A percentile compares a stretch with the other conserved stretches of the same genome.
Conservation (phyloP, 1,140 invertebrate species). For the Apis cerana region DNA sequence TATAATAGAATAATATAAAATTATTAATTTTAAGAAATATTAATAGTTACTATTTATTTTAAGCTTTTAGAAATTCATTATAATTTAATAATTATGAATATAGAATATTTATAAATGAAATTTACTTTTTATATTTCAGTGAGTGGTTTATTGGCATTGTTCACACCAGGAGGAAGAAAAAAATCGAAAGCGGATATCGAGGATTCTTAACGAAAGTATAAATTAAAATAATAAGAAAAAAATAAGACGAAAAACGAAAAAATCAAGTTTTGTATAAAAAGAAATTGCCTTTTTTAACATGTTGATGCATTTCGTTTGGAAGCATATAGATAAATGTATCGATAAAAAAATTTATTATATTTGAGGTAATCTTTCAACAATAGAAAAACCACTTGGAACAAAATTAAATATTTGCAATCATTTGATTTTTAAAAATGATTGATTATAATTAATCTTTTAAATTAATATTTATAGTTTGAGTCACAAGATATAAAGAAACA, state of each 20-base stretch:
- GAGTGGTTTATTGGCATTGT: conserved; percentile 57
- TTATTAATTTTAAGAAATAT: not conserved
- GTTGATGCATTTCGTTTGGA: conserved; percentile 26
- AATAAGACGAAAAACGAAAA: not conserved
- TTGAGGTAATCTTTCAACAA: conserved; percentile 5
- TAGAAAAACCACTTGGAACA: not conserved
- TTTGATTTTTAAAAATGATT: no score
- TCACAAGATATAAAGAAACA: no score
- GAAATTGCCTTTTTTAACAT: not conserved
- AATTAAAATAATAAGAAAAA: not conserved
- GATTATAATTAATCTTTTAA: no score
- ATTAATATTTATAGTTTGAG: no score
- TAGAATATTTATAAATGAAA: conserved; percentile 7
- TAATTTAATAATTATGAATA: not conserved
- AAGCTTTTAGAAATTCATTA: not conserved
- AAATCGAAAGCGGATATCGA: conserved; percentile 28
- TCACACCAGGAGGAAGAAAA: conserved; percentile 54
- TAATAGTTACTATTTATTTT: not conserved
- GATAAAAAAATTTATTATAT: not conserved
- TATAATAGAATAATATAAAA: no score
- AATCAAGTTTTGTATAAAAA: not conserved
- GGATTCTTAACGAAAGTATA: conserved; percentile 22
- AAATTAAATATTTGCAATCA: no score
- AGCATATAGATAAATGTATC: not conserved
- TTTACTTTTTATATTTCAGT: conserved; percentile 61